A percentile compares a stretch with the other conserved stretches of the same genome.
Evolutionary conservation across 1,140 invertebrate genomes (phyloP).

Genomic region (Heterodera schachtii): DNA sequence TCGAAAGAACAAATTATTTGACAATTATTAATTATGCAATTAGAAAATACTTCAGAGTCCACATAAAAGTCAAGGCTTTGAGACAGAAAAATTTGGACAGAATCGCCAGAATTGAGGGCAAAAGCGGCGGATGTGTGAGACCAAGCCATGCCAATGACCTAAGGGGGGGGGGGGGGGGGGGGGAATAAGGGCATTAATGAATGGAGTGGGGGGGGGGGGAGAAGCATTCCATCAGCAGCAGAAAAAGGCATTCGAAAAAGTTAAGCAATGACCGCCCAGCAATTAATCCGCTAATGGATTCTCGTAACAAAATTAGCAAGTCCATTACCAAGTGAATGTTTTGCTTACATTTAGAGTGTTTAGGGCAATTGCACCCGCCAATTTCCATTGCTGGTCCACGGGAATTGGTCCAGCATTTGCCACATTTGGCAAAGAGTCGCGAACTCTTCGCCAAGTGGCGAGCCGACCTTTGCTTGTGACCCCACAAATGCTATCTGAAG

Average conservation of each 20-base stretch:
- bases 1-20: conserved; percentile 22
- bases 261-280: too few relatives aligned
- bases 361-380: conserved; percentile 68
- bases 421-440: conserved; percentile 39
- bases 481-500: conserved; percentile 75
- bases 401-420: conserved; percentile 36
- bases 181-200: neutral
- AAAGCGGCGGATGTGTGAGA: conserved; percentile 45
- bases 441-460: conserved; percentile 79
- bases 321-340: too few relatives aligned
- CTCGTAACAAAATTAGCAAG: neutral
- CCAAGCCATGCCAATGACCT: conserved; percentile 48
- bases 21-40: neutral
- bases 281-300: conserved; percentile 4
- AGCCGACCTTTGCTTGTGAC: conserved; percentile 88
- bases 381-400: conserved; percentile 68
- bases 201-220: neutral
- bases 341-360: conserved; percentile 55
- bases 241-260: too few relatives aligned
- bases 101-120: conserved; percentile 50
- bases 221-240: neutral
- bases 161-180: neutral
- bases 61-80: conserved; percentile 47
- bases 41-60: conserved; percentile 33
- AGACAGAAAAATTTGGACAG: conserved; percentile 55